These are phyloP conservation scores for Gobio occitaniae DNA, from an alignment of 2,797 vertebrate species.

Conservation along the genomic window DNA sequence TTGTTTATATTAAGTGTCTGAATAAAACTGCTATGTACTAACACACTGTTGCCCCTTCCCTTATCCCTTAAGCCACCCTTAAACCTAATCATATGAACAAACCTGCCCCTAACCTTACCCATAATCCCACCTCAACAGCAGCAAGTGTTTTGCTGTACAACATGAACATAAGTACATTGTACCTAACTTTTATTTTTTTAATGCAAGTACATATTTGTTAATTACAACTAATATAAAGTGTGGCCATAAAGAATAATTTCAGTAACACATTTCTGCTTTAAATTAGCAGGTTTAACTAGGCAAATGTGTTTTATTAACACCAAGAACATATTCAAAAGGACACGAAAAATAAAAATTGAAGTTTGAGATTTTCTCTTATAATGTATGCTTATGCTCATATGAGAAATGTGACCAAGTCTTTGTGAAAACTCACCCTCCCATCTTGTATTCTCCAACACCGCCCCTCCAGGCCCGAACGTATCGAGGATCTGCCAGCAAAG, in stretches of 20 bases:
- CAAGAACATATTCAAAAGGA: background rate
- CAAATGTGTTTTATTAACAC: background rate
- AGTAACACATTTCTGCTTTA: background rate
- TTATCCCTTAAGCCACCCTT: background rate
- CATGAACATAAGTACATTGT: background rate
- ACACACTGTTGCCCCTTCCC: background rate
- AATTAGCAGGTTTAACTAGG: background rate
- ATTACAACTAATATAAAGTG: background rate
- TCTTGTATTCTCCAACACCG: slow-evolving; percentile 86
- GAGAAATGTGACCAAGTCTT: background rate
- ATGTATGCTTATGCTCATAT: background rate
- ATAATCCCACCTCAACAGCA: background rate
- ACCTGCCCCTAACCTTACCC: background rate
- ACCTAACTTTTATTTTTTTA: background rate
- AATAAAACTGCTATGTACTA: background rate
- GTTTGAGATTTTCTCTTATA: background rate
- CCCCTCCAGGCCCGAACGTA: slow-evolving; percentile 87
- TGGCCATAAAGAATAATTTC: background rate
- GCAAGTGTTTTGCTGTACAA: background rate
- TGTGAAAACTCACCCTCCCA: slow-evolving; percentile 85
- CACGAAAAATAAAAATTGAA: too few species aligned
- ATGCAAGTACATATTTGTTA: background rate
- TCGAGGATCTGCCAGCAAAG: slow-evolving; percentile 86
- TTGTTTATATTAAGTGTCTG: background rate
- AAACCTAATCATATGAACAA: background rate